Base-by-base conservation (phyloP, 1,140 invertebrate genomes). In the Thaumetopoea pityocampa region DNA sequence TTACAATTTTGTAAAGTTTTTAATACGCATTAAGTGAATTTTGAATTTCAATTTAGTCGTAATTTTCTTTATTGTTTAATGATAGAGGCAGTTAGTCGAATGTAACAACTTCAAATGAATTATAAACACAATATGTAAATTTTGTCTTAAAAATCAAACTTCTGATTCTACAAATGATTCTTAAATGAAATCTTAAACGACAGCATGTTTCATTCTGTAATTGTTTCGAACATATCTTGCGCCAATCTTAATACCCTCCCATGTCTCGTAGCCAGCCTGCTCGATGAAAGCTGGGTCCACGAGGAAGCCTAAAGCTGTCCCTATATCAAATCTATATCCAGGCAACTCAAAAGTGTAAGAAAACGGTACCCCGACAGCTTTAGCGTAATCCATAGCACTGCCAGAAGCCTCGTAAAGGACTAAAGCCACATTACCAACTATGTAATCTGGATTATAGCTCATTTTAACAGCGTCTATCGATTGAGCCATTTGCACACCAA, bases 271-370 rank as follows among this genome's bases (percentile, higher is more conserved):
- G 5, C 61, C 66, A 40, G 64, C 65, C 47, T 73, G 69, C 18
- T 61, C 56, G 14, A 76, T 73, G 28, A 70, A 71, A 4, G 45
- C 44, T 7, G 74, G 67, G 16, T 69, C 55, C 12, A 79, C 60
- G 1, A 73, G 52, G 37, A 71, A 79, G 8, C 52, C 48, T 3
- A 56, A 55, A 4, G 33, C 12, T 14, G 20, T 9, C 3, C 34
- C 20, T 3, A 30, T 1, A 12, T 20, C 28, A 22, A 18, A 32
- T 15, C 51, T 61, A 23, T 51, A 54, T 2, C 90, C 90, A 2
- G 92, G 86, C 20, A 94, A 68, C 67, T 94, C 93, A 28, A 91
- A 85, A 2, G 90, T 88, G 45, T 88, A 94, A 0, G 89, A 74
- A 20, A 93, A 87, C 26, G 88, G 87, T 1, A 90, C 38, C 9